A percentile compares a stretch with the other conserved stretches of the same genome.
phyloP scores from a whole-genome alignment of 2,797 vertebrate genomes.

The Babyrousa celebensis region DNA sequence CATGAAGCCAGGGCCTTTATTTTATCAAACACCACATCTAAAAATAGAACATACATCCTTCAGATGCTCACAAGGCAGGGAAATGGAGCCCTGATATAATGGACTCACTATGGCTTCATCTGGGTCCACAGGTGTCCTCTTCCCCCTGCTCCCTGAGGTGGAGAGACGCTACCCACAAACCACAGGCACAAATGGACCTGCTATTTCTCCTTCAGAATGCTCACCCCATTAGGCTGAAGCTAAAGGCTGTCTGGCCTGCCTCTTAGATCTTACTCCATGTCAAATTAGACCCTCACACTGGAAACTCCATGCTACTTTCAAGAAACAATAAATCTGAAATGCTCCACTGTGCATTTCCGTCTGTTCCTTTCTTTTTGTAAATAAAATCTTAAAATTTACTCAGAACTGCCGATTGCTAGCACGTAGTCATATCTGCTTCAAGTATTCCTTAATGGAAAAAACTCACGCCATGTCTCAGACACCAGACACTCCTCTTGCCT shows the following conservation, averaged over 20 bases:
- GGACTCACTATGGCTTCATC: constrained; percentile 82
- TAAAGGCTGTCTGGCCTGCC: background rate
- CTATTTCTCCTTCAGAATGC: constrained; percentile 80
- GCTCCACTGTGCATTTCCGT: background rate
- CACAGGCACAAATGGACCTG: constrained; percentile 82
- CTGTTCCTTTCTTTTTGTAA: background rate
- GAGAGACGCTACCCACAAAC: constrained; percentile 75
- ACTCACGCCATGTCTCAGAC: background rate
- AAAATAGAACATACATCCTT: constrained; percentile 78
- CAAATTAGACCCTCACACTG: background rate
- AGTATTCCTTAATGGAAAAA: background rate
- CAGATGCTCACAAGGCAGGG: constrained; percentile 84
- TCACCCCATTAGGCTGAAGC: background rate
- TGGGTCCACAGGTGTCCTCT: constrained; percentile 84
- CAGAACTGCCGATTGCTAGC: background rate
- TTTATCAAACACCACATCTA: constrained; percentile 78
- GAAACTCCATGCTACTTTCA: background rate
- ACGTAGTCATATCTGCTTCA: background rate
- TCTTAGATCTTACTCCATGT: background rate
- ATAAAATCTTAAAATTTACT: background rate
- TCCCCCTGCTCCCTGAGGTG: constrained; percentile 84
- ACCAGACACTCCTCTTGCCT: background rate
- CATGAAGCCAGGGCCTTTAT: constrained; percentile 62
- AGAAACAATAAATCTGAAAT: background rate
- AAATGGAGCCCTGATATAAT: constrained; percentile 85